phyloP scores from a whole-genome alignment of 2,797 vertebrate genomes.

The Enteromius argenteus region DNA sequence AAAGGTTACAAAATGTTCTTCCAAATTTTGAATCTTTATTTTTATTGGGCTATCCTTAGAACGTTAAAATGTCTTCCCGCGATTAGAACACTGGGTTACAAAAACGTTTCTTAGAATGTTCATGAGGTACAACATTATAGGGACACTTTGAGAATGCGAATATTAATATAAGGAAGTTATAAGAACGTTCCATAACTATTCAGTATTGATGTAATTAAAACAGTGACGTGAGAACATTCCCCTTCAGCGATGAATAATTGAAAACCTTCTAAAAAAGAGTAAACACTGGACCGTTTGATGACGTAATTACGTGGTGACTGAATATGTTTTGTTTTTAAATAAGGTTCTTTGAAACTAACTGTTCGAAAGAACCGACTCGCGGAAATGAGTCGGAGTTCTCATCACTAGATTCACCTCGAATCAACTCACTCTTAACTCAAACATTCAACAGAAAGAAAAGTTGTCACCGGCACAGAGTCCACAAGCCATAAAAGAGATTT shows the following conservation, averaged over 20 bases:
- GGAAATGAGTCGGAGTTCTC: conserved; percentile 6
- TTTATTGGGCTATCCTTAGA: not conserved
- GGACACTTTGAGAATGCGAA: not conserved
- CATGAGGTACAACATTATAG: not conserved
- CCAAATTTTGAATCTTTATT: not conserved
- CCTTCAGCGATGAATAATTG: not conserved
- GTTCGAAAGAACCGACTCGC: conserved; percentile 32
- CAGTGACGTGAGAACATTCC: not conserved
- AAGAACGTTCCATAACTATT: not conserved
- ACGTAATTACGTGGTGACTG: not conserved
- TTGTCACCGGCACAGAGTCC: not conserved
- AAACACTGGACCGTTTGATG: not conserved
- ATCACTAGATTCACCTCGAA: conserved; percentile 33
- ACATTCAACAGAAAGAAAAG: conserved; percentile 11
- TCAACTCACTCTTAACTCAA: conserved; percentile 33
- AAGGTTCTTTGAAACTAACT: conserved; percentile 6
- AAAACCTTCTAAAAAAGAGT: not conserved
- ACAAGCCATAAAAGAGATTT: not conserved
- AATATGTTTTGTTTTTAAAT: not conserved
- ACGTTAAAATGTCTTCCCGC: not conserved
- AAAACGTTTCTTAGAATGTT: not conserved
- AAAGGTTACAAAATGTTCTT: not conserved
- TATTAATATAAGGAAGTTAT: not conserved
- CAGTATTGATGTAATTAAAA: not conserved
- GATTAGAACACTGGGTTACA: not conserved